Evolutionary conservation across 2,888 invertebrate species (phyloP), one percentile per base, ranked within the genome.

Genomic region (Poecilus cupreus): DNA sequence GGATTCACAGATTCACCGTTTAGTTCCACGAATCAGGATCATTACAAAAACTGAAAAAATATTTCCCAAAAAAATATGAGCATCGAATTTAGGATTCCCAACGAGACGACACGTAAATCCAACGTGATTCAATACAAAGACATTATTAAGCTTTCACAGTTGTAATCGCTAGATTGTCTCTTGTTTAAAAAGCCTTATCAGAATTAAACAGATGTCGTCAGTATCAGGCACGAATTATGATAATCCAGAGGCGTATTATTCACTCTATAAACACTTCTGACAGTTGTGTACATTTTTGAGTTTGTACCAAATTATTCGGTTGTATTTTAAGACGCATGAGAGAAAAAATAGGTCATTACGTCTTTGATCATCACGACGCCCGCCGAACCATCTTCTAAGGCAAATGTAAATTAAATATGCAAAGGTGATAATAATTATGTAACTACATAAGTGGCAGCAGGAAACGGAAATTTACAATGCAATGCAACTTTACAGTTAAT

Each of bases 1-100:
- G 64, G 64, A 68, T 68, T 68, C 37, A 37, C 18, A 68, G 64
- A 68, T 68, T 60, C 37, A 68, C 64, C 64, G 64, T 68, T 68
- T 10, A 16, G 18, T 68, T 68, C 64, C 37, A 32, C 37, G 37
- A 68, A 68, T 37, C 37, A 8, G 16, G 37, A 37, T 18, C 32
- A 16, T 16, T 3, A 68, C 11, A 10, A 10, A n/a, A 68, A 68
- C n/a, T 37, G 37, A 32, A 16, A 68, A 68, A 68, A 51, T 4
- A 51, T 18, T 68, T 37, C 20, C 2, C 2, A 13, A 37, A 37
- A 60, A 43, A 60, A 32, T 60, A 60, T 26, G 5, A 16, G 20
- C 24, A 13, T 6, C 11, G 13, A 13, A 0, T 13, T 26, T 60
- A 60, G 64, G 64, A 68, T 37, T 68, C 64, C 60, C 64, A 37